These are phyloP conservation scores for Mythimna vitellina DNA, from an alignment of 2,888 invertebrate species.

Conservation along the genomic window DNA sequence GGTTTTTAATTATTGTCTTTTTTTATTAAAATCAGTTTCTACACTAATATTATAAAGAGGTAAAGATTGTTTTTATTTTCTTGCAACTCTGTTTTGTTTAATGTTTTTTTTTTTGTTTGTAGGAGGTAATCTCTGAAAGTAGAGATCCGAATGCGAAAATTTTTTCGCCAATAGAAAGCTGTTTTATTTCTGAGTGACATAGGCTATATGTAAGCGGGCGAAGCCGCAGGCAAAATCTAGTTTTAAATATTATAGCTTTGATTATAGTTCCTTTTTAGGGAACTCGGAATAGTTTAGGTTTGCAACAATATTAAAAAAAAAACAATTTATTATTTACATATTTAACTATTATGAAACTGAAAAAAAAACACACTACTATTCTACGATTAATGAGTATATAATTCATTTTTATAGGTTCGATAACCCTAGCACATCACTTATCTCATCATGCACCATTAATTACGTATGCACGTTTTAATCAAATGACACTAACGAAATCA, in stretches of 20 bases:
- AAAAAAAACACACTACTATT: neutral
- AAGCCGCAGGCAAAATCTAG: too few species aligned
- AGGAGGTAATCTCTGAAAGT: too few species aligned
- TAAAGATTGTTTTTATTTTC: too few species aligned
- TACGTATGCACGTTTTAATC: neutral
- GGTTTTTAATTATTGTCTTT: neutral
- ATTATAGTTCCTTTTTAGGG: too few species aligned
- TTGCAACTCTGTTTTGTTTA: too few species aligned
- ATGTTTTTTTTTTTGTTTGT: too few species aligned
- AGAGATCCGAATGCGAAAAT: too few species aligned
- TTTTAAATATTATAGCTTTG: too few species aligned
- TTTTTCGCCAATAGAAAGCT: too few species aligned
- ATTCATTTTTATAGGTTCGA: neutral
- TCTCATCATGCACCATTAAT: neutral
- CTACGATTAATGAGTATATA: neutral
- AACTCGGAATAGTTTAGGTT: neutral
- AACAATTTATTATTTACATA: neutral
- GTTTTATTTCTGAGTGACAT: too few species aligned
- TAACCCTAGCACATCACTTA: neutral
- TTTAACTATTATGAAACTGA: neutral
- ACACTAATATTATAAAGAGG: too few species aligned
- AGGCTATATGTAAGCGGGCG: too few species aligned
- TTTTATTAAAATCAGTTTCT: neutral
- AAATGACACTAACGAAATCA: neutral
- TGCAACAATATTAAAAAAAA: neutral